Evolutionary conservation across 2,797 vertebrate species (phyloP), one percentile per base, ranked within the genome.

Genomic region (Mormyrops boulengeri): DNA sequence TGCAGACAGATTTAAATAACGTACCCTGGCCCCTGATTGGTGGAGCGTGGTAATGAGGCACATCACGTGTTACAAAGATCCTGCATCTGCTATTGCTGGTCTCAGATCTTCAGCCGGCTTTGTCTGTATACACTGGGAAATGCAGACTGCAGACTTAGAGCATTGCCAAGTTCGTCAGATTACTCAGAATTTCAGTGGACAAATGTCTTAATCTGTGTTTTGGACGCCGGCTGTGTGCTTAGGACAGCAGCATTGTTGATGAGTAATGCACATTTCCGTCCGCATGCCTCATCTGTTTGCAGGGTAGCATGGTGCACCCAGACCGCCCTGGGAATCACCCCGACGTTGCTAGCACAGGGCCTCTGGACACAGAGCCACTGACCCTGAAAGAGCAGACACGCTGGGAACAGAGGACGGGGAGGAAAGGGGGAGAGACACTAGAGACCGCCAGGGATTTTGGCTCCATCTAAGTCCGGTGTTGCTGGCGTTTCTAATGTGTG

Each of bases 331-430:
- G 62, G 85, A 89, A 77, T 53, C 88, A 26, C 53, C 92, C 92
- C 91, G 92, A 91, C 90, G 73, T 91, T 90, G 92, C 92, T 91
- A 92, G 91, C 91, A 88, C 88, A 90, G 90, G 80, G 84, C 52
- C 73, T 87, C 17, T 69, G 91, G 90, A 89, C 90, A 52, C 88
- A 52, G 17, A 86, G 60, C 30, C 11, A 19, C 57, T 73, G 85
- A 87, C 85, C 89, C 22, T 30, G 50, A 44, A 92, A 91, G 91
- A 8, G 19, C 14, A 89, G 62, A 49, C 89, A 87, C 17, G 26
- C 85, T 77, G 85, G 49, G 66, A 87, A 87, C 47, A 12, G 44
- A 41, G 14, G 17, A 30, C 9, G 8, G 60, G 5, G 14, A 85
- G 57, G 14, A 19, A 49, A 38, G 14, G 57, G 60, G 73, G 11